Evolutionary conservation across 1,140 invertebrate genomes (phyloP), one percentile per base, ranked within the genome.

Genomic region (Chionoecetes opilio): DNA sequence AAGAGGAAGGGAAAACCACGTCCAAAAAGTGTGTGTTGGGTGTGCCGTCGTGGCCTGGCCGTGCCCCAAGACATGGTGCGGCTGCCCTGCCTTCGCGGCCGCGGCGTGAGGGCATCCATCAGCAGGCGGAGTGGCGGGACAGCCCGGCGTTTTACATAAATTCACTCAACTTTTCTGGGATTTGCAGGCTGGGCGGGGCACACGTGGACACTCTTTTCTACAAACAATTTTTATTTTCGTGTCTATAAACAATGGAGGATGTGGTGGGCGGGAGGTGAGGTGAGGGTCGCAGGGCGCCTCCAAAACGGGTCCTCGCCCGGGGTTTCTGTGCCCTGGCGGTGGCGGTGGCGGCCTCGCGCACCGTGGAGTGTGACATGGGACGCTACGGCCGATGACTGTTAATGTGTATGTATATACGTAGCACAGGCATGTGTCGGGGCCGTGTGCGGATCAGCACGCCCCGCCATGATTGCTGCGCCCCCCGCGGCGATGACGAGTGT

Each of bases 101-200:
- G 63, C 63, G 63, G 63, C 63, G 63, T 75, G 63, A 75, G 63
- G 63, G n/a, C 63, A 75, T 75, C 63, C 63, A 75, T 75, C 63
- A 75, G 63, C 21, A n/a, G 63, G 63, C 63, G 63, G 63, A n/a
- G 63, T 75, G 63, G 63, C 63, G 63, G 63, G 63, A 75, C 63
- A 75, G 63, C 63, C 63, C 63, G 63, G 63, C 63, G 63, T 75
- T 75, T 75, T 75, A 75, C 63, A 75, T 75, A 75, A 75, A 75
- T 75, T 75, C 63, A 21, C 46, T 17, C 63, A 26, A n/a, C 63
- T 75, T 75, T 75, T 75, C 63, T 75, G 11, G 6, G 63, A n/a
- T n/a, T n/a, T n/a, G 63, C 63, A 21, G 63, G 63, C 6, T 2
- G 63, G 63, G 63, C 26, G 63, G 26, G 63, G 63, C 63, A 75